Conservation (phyloP, 2,888 invertebrate species). For the Aplocera efformata region DNA sequence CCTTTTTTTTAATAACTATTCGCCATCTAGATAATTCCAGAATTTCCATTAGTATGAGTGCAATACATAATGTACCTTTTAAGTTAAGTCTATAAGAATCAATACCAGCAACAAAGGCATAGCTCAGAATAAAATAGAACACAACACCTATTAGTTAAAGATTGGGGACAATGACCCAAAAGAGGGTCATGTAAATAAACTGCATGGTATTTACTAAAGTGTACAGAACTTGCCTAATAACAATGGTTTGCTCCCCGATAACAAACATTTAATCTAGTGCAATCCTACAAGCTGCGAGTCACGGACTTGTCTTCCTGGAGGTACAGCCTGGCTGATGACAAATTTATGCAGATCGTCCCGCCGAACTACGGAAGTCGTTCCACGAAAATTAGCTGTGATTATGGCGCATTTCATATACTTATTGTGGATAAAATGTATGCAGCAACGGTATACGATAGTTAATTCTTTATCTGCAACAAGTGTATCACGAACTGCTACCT, state of each 20-base stretch:
- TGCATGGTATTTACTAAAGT: constrained; percentile 13
- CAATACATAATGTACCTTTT: no score
- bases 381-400: neutral
- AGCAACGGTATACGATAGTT: constrained; percentile 6
- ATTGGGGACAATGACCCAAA: constrained; percentile 56
- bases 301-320: constrained; percentile 10
- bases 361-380: neutral
- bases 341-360: constrained; percentile 2
- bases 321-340: constrained; percentile 6
- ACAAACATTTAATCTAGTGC: neutral
- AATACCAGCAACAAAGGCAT: neutral
- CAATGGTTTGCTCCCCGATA: neutral
- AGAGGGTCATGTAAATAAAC: constrained; percentile 50
- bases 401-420: no score
- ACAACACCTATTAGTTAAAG: constrained; percentile 6
- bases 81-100: neutral
- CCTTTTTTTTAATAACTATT: no score
- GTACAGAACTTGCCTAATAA: neutral
- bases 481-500: constrained; percentile 16
- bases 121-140: constrained; percentile 5
- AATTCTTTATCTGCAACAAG: constrained; percentile 21
- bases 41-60: no score
- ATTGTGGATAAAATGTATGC: neutral
- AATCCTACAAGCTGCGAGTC: constrained; percentile 3
- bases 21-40: no score